phyloP scores from a whole-genome alignment of 2,888 invertebrate species.

The Dasypolia templi region DNA sequence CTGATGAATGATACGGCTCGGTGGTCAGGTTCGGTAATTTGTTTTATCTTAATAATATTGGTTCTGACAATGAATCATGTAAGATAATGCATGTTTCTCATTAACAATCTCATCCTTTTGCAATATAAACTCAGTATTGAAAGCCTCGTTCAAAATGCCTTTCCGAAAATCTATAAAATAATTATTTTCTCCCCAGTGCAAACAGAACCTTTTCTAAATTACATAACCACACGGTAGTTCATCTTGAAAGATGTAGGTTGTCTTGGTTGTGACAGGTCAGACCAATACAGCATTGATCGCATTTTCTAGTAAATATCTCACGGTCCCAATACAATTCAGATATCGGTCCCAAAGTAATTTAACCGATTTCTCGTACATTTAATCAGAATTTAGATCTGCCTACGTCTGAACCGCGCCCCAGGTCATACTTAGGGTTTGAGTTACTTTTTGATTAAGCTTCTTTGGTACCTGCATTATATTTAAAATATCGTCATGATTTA shows the following conservation, averaged over 20 bases:
- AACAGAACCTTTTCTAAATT: constrained; percentile 29
- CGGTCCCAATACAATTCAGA: constrained; percentile 56
- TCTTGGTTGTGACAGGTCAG: constrained; percentile 41
- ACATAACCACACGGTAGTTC: constrained; percentile 19
- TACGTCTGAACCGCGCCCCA: constrained; percentile 20
- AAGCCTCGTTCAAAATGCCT: not conserved
- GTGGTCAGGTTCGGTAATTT: not conserved
- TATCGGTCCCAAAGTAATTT: constrained; percentile 53
- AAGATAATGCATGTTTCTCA: not conserved
- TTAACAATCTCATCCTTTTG: not conserved
- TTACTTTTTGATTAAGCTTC: constrained; percentile 41
- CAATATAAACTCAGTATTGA: not conserved
- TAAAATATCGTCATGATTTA: constrained; percentile 10
- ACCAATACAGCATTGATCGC: constrained; percentile 52
- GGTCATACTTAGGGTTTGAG: constrained; percentile 1
- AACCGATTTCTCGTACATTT: constrained; percentile 47
- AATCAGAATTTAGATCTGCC: constrained; percentile 46
- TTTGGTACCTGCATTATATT: constrained; percentile 1
- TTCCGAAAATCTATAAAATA: not conserved
- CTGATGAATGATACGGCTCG: constrained; percentile 20
- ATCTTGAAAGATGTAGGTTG: no score
- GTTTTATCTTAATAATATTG: constrained; percentile 20
- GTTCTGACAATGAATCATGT: constrained; percentile 13
- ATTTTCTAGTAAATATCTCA: constrained; percentile 34
- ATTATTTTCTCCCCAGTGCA: not conserved